Percentiles rank a stretch among this genome's conserved stretches.
Evolutionary conservation across 2,888 invertebrate genomes (phyloP).

Genomic region (Penaeus monodon): DNA sequence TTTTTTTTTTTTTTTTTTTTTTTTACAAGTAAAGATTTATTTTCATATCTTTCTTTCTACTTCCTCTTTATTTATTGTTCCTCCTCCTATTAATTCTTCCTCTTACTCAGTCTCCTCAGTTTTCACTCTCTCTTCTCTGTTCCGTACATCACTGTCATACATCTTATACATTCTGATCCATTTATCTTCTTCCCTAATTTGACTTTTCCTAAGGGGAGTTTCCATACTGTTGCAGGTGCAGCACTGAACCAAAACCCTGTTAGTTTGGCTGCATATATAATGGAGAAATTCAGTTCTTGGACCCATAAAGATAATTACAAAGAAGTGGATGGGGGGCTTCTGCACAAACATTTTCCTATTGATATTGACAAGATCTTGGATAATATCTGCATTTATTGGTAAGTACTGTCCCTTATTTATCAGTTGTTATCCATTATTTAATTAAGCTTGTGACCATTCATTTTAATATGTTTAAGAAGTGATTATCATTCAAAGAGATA

Average conservation of each 20-base stretch:
- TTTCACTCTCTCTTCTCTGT: not conserved
- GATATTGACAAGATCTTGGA: conserved; percentile 80
- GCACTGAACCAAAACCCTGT: conserved; percentile 83
- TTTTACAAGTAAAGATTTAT: not conserved
- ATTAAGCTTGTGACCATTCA: too few relatives aligned
- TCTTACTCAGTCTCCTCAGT: not conserved
- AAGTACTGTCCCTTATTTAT: not conserved
- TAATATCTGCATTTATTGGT: conserved; percentile 87
- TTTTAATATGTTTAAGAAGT: too few relatives aligned
- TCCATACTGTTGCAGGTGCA: conserved; percentile 71
- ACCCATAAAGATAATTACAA: conserved; percentile 74
- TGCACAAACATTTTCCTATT: conserved; percentile 73
- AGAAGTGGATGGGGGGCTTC: conserved; percentile 78
- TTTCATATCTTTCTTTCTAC: not conserved
- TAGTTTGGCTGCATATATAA: conserved; percentile 88
- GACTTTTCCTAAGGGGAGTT: not conserved
- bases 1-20: not conserved
- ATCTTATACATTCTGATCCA: not conserved
- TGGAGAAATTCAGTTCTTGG: conserved; percentile 89
- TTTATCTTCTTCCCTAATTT: not conserved
- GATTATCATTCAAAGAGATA: too few relatives aligned
- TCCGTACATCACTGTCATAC: not conserved
- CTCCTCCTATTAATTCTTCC: not conserved
- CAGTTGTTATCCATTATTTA: not conserved
- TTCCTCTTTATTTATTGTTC: not conserved